Evolutionary conservation across 2,888 invertebrate genomes (phyloP), one percentile per base, ranked within the genome.

Genomic region (Pyralis farinalis): DNA sequence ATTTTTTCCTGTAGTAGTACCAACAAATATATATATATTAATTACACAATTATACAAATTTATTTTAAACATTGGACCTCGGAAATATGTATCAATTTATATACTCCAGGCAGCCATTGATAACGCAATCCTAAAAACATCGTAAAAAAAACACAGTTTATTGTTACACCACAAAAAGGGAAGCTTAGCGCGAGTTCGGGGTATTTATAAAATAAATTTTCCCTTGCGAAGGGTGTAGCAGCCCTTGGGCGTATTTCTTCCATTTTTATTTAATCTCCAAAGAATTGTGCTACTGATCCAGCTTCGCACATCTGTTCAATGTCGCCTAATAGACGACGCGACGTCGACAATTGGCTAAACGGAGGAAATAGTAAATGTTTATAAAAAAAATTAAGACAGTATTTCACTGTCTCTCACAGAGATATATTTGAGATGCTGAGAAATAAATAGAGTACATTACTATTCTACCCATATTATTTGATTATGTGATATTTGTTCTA

Each of bases 121-220:
- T 1, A 25, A 25, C 25, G 25, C 3, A 25, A 25, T 7, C 25
- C 30, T 9, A 31, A 12, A 31, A 31, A 4, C 7, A 5, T 31
- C 1, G 12, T 31, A 6, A 31, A 31, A 31, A 72, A 70, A 65
- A 54, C 47, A 62, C 58, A 56, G 64, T 72, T 73, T 73, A 71
- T 76, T 71, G 72, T 71, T 63, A 58, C 54, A 63, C 58, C 61
- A 73, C 69, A 71, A 76, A 71, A 69, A 64, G 58, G 55, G 58
- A 67, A 56, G 57, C 55, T 45, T 48, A 46, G 52, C 44, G 46
- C 51, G 51, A 64, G 58, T 56, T 61, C 54, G 57, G 52, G 56
- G 62, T 62, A 65, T 62, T 71, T 69, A 64, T 69, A 71, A 77
- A 81, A 80, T 74, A 74, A 73, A 76, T 69, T 71, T 71, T 66